These are phyloP conservation scores for Bellardia bayeri DNA, from an alignment of 2,888 invertebrate genomes.

Conservation along the genomic window DNA sequence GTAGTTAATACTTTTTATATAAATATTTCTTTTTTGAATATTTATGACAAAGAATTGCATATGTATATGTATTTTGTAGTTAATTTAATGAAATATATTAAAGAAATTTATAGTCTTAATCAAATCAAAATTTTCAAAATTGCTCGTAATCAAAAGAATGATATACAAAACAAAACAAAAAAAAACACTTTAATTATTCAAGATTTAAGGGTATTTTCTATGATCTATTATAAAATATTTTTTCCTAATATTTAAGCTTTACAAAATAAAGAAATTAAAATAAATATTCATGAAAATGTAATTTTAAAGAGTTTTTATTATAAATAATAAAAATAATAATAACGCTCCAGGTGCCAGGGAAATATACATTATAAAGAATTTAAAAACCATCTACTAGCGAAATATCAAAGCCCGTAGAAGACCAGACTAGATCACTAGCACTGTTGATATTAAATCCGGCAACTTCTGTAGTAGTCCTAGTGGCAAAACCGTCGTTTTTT, in stretches of 20 bases:
- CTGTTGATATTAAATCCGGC: too few species aligned
- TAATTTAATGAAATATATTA: slow-evolving; percentile 32
- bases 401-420: too few species aligned
- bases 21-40: slow-evolving; percentile 11
- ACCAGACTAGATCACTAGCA: too few species aligned
- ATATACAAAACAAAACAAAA: slow-evolving; percentile 7
- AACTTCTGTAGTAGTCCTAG: too few species aligned
- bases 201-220: slow-evolving; percentile 73
- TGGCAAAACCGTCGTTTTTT: too few species aligned
- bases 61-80: slow-evolving; percentile 44
- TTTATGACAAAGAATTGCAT: slow-evolving; percentile 14
- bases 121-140: slow-evolving; percentile 60
- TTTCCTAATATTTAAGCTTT: slow-evolving; percentile 70
- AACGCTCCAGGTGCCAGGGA: too few species aligned
- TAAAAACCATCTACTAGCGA: too few species aligned
- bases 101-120: slow-evolving; percentile 27
- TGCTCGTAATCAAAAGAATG: slow-evolving; percentile 39
- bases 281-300: slow-evolving; percentile 38
- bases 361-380: too few species aligned
- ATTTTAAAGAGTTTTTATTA: neutral
- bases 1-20: slow-evolving; percentile 14
- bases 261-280: slow-evolving; percentile 56
- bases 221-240: slow-evolving; percentile 70
- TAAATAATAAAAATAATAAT: neutral
- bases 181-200: slow-evolving; percentile 66